Evolutionary conservation across 2,797 vertebrate genomes (phyloP).

Genomic region (Nyctibius grandis): DNA sequence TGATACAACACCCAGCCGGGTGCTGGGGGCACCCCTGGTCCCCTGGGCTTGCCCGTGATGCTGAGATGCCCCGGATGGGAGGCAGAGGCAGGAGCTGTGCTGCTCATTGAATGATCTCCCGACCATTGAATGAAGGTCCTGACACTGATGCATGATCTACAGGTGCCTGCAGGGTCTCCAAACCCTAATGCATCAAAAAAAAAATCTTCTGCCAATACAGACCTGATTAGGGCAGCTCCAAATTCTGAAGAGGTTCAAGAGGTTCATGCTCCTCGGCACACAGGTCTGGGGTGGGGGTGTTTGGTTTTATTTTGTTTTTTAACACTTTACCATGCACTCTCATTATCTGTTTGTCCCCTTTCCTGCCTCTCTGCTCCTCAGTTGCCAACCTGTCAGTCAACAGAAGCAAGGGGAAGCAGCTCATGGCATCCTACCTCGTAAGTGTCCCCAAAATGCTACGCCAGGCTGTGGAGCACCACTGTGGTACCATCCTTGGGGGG

Average conservation of each 20-base stretch:
- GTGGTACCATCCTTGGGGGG: background rate
- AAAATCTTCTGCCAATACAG: background rate
- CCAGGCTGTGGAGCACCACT: background rate
- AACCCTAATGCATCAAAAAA: background rate
- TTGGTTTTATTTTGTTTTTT: background rate
- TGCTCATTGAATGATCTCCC: accelerated
- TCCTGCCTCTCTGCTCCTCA: background rate
- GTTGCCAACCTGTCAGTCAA: background rate
- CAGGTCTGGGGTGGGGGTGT: background rate
- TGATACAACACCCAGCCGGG: accelerated
- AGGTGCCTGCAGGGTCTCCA: background rate
- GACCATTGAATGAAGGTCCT: accelerated
- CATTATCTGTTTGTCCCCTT: background rate
- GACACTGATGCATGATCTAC: accelerated
- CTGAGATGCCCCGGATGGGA: background rate
- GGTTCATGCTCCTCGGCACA: background rate
- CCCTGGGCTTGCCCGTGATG: background rate
- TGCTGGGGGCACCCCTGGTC: accelerated
- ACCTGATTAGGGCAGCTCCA: accelerated
- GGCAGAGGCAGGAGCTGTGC: background rate
- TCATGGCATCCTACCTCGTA: background rate
- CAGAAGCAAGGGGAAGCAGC: background rate
- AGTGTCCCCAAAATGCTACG: background rate
- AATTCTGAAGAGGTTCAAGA: background rate
- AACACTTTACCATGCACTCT: background rate